phyloP scores from a whole-genome alignment of 2,797 vertebrate genomes.

The Aphelocoma californica region DNA sequence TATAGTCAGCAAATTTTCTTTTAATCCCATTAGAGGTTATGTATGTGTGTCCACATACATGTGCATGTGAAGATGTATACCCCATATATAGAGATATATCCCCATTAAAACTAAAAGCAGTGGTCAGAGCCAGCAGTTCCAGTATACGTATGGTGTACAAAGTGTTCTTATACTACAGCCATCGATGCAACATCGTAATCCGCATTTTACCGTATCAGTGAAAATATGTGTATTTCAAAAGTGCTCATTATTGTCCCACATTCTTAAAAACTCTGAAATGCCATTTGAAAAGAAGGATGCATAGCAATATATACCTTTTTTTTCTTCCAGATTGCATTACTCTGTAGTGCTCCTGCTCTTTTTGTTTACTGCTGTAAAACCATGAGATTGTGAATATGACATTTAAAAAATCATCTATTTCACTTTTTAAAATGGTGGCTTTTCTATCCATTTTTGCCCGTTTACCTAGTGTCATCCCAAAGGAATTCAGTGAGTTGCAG shows the following conservation, averaged over 20 bases:
- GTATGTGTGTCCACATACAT: no score
- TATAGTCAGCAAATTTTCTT: not conserved
- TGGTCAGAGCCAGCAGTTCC: not conserved
- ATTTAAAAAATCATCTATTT: not conserved
- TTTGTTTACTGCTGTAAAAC: not conserved
- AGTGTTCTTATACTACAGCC: not conserved
- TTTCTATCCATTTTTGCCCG: not conserved
- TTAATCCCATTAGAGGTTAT: not conserved
- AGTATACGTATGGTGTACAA: not conserved
- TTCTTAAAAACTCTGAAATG: not conserved
- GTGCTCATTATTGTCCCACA: not conserved
- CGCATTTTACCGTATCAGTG: not conserved
- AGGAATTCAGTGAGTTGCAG: not conserved
- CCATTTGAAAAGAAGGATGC: not conserved
- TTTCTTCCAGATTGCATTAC: not conserved
- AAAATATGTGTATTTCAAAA: not conserved
- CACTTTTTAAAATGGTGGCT: not conserved
- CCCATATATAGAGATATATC: not conserved
- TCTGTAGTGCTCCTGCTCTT: not conserved
- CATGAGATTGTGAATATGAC: not conserved
- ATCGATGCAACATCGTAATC: not conserved
- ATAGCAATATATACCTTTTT: not conserved
- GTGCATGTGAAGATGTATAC: not conserved
- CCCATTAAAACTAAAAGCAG: not conserved
- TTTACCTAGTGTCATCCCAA: not conserved